Conservation (phyloP, 2,113 vertebrate species). For the Larimichthys crocea region DNA sequence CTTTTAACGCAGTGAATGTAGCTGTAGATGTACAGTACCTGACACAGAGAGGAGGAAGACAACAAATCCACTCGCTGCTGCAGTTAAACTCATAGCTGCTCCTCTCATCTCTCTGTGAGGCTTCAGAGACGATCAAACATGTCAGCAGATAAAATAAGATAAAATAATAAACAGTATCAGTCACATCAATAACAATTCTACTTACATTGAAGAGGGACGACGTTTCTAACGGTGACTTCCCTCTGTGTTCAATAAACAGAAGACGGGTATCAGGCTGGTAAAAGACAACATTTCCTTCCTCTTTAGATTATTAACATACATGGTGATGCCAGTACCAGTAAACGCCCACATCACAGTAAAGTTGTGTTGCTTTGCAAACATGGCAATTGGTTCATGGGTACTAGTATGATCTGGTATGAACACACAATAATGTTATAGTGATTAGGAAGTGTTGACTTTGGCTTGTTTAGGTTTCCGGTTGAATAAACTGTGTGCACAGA, state of each 20-base stretch:
- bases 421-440: no score
- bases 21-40: not conserved
- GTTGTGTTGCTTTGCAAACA: no score
- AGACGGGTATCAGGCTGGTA: not conserved
- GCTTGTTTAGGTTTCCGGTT: no score
- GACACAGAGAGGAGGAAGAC: no score
- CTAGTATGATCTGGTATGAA: no score
- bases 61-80: no score
- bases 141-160: not conserved
- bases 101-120: no score
- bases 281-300: not conserved
- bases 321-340: not conserved
- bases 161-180: not conserved
- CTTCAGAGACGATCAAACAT: not conserved
- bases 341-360: no score
- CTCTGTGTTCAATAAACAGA: not conserved
- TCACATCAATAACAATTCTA: not conserved
- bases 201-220: not conserved
- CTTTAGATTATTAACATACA: not conserved
- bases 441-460: no score
- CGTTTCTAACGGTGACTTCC: not conserved
- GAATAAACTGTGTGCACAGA: no score
- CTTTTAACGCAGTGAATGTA: not conserved
- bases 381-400: no score
- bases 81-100: no score